A percentile compares a stretch with the other conserved stretches of the same genome.
These are phyloP conservation scores for Chrysomela aeneicollis DNA, from an alignment of 2,888 invertebrate species.

Conservation along the genomic window DNA sequence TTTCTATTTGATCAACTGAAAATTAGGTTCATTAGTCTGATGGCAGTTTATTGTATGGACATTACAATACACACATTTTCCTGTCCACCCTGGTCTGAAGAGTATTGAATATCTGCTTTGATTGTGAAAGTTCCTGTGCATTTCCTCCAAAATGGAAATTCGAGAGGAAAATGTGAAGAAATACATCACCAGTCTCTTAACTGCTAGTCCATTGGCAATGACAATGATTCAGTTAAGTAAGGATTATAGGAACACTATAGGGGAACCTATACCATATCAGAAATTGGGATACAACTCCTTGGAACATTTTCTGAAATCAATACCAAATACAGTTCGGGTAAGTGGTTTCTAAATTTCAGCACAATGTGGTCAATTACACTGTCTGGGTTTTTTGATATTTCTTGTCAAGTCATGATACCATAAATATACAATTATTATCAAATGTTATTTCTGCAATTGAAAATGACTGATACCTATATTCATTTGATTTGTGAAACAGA, in stretches of 20 bases:
- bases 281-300: constrained; percentile 45
- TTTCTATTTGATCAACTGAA: too few species aligned
- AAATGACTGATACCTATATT: too few species aligned
- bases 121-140: neutral
- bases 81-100: neutral
- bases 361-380: too few species aligned
- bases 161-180: constrained; percentile 37
- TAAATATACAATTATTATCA: too few species aligned
- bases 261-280: constrained; percentile 47
- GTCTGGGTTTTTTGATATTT: too few species aligned
- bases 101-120: neutral
- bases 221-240: constrained; percentile 42
- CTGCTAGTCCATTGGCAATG: constrained; percentile 45
- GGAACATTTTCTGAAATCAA: constrained; percentile 47
- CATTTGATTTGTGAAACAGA: too few species aligned
- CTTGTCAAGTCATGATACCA: too few species aligned
- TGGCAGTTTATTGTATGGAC: too few species aligned
- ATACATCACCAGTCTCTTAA: constrained; percentile 46
- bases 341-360: neutral
- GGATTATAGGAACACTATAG: constrained; percentile 49
- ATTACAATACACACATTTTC: too few species aligned
- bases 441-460: too few species aligned
- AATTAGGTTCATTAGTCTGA: too few species aligned
- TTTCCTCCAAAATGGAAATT: neutral
- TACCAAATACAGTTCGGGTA: constrained; percentile 48